Percentiles rank a stretch among this genome's conserved stretches.
Conservation (phyloP, 2,888 invertebrate species). For the Parthenolecanium corni region DNA sequence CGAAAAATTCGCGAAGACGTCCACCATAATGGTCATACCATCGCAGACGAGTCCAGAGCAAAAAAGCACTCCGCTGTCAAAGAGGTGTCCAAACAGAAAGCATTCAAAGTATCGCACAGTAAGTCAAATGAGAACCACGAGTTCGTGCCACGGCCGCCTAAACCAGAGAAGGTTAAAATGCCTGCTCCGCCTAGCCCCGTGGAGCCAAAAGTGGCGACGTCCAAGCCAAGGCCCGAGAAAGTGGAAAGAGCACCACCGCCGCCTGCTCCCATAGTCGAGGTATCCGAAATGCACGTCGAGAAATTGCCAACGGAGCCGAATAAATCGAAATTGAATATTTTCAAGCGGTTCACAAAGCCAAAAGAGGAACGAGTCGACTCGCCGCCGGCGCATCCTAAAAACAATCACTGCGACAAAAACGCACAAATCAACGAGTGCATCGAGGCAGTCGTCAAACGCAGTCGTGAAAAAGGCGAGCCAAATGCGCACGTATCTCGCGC, state of each 20-base stretch:
- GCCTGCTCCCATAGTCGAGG: not conserved
- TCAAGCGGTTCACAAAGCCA: slow-evolving; percentile 65
- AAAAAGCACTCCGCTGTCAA: slow-evolving; percentile 44
- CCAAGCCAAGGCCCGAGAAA: slow-evolving; percentile 6
- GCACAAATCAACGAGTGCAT: slow-evolving; percentile 10
- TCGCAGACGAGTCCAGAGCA: slow-evolving; percentile 39
- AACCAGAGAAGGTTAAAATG: slow-evolving; percentile 12
- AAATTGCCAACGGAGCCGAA: slow-evolving; percentile 69
- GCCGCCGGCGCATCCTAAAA: not conserved
- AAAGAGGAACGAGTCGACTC: slow-evolving; percentile 44
- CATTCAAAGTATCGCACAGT: slow-evolving; percentile 38
- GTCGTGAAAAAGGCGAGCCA: slow-evolving; percentile 20
- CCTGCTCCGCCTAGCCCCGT: not conserved
- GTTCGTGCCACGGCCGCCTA: not conserved
- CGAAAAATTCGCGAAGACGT: slow-evolving; percentile 33
- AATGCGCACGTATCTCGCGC: slow-evolving; percentile 21
- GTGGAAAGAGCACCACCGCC: slow-evolving; percentile 20
- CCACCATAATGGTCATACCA: slow-evolving; percentile 41
- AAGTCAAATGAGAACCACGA: not conserved
- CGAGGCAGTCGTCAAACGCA: slow-evolving; percentile 14
- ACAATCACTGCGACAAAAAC: not conserved
- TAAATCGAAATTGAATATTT: slow-evolving; percentile 73
- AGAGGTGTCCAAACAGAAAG: slow-evolving; percentile 44
- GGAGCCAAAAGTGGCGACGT: not conserved
- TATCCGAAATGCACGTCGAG: slow-evolving; percentile 14